Percentiles rank a stretch among this genome's conserved stretches.
Conservation (phyloP, 2,888 invertebrate species). For the Aromia moschata region DNA sequence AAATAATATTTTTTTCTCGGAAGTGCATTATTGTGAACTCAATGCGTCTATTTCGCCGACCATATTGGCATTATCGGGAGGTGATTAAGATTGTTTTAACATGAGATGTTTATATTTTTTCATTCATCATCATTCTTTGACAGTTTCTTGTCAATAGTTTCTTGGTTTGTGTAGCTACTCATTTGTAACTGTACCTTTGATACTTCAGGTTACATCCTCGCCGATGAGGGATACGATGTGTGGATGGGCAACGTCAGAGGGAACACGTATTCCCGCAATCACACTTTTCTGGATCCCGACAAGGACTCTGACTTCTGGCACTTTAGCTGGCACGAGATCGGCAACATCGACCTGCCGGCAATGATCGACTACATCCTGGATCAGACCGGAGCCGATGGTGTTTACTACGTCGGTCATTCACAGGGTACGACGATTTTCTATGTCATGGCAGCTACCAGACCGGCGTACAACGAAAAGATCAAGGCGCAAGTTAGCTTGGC, state of each 20-base stretch:
- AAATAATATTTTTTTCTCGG: too few relatives aligned
- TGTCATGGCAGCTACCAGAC: conserved; percentile 71
- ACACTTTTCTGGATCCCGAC: conserved; percentile 43
- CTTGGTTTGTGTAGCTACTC: too few relatives aligned
- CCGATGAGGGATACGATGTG: conserved; percentile 54
- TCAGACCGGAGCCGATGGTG: conserved; percentile 66
- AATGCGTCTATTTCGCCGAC: too few relatives aligned
- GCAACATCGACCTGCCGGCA: conserved; percentile 80
- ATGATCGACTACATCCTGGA: conserved; percentile 79
- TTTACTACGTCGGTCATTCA: conserved; percentile 86
- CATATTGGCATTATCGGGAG: too few relatives aligned
- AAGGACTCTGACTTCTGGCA: conserved; percentile 59
- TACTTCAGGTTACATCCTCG: conserved; percentile 45
- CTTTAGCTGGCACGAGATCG: conserved; percentile 85
- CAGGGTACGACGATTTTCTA: conserved; percentile 78
- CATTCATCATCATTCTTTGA: too few relatives aligned
- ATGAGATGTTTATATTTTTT: too few relatives aligned
- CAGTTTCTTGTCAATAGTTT: too few relatives aligned
- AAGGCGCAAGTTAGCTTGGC: conserved; percentile 74
- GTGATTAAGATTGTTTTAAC: too few relatives aligned
- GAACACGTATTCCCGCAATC: conserved; percentile 45
- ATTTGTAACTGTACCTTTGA: too few relatives aligned
- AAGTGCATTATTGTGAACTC: too few relatives aligned
- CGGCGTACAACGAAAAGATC: conserved; percentile 74
- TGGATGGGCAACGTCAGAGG: conserved; percentile 53